These are phyloP conservation scores for Nowickia ferox DNA, from an alignment of 2,888 invertebrate species.

Conservation along the genomic window DNA sequence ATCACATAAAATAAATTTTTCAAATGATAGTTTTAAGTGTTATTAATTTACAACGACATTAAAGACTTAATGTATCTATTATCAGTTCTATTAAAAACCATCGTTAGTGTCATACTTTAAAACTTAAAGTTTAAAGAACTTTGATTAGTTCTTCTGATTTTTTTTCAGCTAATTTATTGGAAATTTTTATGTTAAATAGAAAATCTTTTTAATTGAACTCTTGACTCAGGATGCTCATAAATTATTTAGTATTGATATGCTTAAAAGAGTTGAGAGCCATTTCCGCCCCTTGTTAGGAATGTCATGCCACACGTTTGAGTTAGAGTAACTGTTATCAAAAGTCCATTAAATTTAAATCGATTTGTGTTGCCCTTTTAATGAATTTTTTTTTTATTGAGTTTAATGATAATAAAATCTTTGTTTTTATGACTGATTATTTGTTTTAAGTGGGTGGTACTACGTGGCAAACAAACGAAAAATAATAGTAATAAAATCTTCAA, in stretches of 20 bases:
- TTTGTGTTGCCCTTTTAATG: not conserved
- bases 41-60: constrained; percentile 10
- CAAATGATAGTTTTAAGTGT: not conserved
- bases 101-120: no score
- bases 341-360: not conserved
- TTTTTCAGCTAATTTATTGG: not conserved
- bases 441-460: no score
- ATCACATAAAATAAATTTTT: not conserved
- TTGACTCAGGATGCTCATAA: not conserved
- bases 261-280: not conserved
- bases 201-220: not conserved
- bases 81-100: constrained; percentile 1
- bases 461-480: no score
- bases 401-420: no score
- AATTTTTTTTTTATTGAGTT: not conserved
- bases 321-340: not conserved
- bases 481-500: no score
- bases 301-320: not conserved
- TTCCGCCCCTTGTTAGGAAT: not conserved
- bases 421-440: no score
- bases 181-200: not conserved
- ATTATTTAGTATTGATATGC: not conserved
- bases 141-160: not conserved
- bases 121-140: not conserved
- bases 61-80: not conserved